These are phyloP conservation scores for Sylvia borin DNA, from an alignment of 2,797 vertebrate genomes.

Conservation along the genomic window DNA sequence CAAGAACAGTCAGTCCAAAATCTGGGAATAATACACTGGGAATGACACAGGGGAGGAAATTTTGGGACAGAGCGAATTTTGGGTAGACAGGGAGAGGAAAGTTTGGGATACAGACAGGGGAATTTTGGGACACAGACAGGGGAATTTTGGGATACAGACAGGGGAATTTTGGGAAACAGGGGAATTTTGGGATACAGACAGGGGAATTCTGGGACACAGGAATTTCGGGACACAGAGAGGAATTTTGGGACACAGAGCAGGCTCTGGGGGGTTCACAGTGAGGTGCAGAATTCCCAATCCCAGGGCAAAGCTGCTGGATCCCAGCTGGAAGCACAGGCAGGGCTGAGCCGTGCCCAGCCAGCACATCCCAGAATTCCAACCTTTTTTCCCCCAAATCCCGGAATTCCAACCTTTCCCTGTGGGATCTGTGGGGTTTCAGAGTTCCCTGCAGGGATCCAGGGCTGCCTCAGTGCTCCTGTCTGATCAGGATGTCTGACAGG, in stretches of 20 bases:
- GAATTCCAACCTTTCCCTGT: background rate
- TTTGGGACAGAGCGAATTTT: background rate
- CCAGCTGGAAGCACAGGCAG: background rate
- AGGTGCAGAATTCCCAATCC: background rate
- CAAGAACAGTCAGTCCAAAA: background rate
- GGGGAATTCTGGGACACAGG: background rate
- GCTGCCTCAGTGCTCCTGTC: too few relatives aligned
- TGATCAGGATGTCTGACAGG: constrained; percentile 89
- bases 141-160: too few relatives aligned
- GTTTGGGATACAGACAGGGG: background rate
- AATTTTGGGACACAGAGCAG: background rate
- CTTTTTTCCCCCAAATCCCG: background rate
- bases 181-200: background rate
- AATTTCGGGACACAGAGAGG: background rate
- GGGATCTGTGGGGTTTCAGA: too few relatives aligned
- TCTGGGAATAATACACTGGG: background rate
- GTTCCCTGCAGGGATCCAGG: background rate
- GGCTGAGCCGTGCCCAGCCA: background rate
- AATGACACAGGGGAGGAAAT: background rate
- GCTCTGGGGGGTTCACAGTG: background rate
- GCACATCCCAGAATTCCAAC: background rate
- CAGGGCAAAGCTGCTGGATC: background rate
- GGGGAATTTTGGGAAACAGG: background rate
- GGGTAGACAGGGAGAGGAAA: too few relatives aligned
- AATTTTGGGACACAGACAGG: background rate